A percentile compares a stretch with the other conserved stretches of the same genome.
These are phyloP conservation scores for Parazoanthus darwini DNA, from an alignment of 92 coral and sea anemone genomes.

Conservation along the genomic window DNA sequence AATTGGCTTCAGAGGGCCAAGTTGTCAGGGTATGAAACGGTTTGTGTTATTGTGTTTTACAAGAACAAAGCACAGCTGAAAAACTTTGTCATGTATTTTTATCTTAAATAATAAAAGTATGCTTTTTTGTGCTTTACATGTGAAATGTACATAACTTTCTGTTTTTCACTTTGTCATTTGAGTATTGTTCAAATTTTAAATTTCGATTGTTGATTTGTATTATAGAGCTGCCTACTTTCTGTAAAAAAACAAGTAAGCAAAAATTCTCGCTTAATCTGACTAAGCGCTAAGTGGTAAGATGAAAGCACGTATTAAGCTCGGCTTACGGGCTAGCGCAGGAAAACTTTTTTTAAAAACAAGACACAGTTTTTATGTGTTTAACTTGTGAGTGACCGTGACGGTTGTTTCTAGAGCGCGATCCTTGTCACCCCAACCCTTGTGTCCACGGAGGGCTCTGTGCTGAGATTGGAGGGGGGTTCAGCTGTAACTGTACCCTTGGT, in stretches of 20 bases:
- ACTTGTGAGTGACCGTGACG: background rate
- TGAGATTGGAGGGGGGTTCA: conserved; percentile 85
- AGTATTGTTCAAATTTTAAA: background rate
- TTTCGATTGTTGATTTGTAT: too few relatives aligned
- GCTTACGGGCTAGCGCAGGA: too few relatives aligned
- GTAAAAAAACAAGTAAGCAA: too few relatives aligned
- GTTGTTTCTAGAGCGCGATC: conserved; percentile 69
- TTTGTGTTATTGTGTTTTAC: background rate
- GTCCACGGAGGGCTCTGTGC: conserved; percentile 83
- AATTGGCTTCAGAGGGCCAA: conserved; percentile 79
- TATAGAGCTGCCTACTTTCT: too few relatives aligned
- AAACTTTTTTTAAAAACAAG: too few relatives aligned
- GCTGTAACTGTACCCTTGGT: conserved; percentile 87
- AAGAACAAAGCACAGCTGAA: too few relatives aligned
- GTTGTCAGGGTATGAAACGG: conserved; percentile 73
- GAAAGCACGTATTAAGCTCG: too few relatives aligned
- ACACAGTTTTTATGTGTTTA: background rate
- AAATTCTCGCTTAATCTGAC: too few relatives aligned
- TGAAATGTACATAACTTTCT: background rate
- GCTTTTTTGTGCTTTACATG: background rate
- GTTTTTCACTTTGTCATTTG: background rate
- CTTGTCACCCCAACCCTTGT: conserved; percentile 94
- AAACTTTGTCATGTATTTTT: too few relatives aligned
- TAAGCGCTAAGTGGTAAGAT: too few relatives aligned
- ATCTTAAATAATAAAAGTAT: too few relatives aligned